These are phyloP conservation scores for Palythoa grandis DNA, from an alignment of 92 coral and sea anemone genomes.

Conservation along the genomic window DNA sequence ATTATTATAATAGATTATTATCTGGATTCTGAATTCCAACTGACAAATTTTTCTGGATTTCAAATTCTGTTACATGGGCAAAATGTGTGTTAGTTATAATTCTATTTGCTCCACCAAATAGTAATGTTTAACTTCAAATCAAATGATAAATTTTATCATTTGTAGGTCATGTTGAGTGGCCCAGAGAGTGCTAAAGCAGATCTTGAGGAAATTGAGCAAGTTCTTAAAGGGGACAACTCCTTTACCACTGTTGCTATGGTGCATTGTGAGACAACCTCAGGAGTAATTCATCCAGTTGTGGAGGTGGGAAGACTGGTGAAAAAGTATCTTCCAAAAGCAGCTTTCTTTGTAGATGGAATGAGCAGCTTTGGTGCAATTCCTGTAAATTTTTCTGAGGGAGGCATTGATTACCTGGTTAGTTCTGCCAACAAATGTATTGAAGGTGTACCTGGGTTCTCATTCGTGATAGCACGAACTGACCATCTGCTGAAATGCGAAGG, in stretches of 20 bases:
- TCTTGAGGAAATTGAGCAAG: constrained; percentile 70
- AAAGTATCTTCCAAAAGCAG: constrained; percentile 79
- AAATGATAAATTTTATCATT: neutral
- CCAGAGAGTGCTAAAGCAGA: constrained; percentile 80
- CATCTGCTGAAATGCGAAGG: constrained; percentile 85
- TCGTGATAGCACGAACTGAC: constrained; percentile 77
- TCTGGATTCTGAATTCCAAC: no score
- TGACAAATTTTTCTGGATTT: no score
- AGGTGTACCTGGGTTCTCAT: constrained; percentile 98
- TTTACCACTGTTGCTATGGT: constrained; percentile 93
- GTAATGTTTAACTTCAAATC: neutral
- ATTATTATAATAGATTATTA: no score
- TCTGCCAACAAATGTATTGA: constrained; percentile 98
- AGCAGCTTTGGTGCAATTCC: constrained; percentile 99
- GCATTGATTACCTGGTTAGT: constrained; percentile 92
- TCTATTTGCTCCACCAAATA: no score
- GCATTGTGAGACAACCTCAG: constrained; percentile 97
- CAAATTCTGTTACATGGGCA: no score
- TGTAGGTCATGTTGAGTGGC: constrained; percentile 78
- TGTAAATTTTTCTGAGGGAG: constrained; percentile 71
- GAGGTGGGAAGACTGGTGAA: constrained; percentile 84
- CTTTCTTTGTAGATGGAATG: constrained; percentile 99
- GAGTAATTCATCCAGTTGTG: constrained; percentile 91
- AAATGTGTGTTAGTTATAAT: no score
- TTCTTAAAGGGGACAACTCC: constrained; percentile 68